Conservation (phyloP, 2,797 vertebrate genomes). For the Eulemur mongoz region DNA sequence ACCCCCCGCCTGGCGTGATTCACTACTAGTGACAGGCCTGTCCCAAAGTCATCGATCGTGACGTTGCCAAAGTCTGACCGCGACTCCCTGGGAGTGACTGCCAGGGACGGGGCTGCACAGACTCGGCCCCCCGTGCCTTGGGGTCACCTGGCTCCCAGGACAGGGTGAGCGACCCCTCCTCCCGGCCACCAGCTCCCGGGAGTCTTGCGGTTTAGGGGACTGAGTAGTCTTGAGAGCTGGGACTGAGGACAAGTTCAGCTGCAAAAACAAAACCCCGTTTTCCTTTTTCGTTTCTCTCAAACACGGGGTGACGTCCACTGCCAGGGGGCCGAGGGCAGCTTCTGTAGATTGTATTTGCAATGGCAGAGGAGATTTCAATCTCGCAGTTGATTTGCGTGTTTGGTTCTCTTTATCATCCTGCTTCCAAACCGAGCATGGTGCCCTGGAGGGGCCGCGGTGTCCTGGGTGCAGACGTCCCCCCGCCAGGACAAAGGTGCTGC, state of each 20-base stretch:
- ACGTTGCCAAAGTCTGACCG: too few species aligned
- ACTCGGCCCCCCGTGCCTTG: background rate
- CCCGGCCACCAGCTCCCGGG: background rate
- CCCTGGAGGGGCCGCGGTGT: background rate
- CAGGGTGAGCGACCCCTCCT: background rate
- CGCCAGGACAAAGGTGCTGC: rapidly evolving
- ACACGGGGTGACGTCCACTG: background rate
- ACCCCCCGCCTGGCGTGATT: background rate
- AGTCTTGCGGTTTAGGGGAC: background rate
- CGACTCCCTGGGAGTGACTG: background rate
- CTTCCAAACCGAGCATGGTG: background rate
- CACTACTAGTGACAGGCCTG: background rate
- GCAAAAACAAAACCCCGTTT: background rate
- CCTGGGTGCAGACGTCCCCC: background rate
- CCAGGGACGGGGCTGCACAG: background rate
- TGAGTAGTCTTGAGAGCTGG: too few species aligned
- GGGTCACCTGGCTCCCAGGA: background rate
- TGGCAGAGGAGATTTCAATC: background rate
- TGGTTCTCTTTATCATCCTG: background rate
- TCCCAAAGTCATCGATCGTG: background rate
- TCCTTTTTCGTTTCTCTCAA: background rate
- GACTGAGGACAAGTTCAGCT: background rate
- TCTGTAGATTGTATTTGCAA: background rate
- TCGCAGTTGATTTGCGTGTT: background rate
- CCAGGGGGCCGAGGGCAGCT: background rate